Evolutionary conservation across 2,888 invertebrate genomes (phyloP).

Genomic region (Notodonta dromedarius): DNA sequence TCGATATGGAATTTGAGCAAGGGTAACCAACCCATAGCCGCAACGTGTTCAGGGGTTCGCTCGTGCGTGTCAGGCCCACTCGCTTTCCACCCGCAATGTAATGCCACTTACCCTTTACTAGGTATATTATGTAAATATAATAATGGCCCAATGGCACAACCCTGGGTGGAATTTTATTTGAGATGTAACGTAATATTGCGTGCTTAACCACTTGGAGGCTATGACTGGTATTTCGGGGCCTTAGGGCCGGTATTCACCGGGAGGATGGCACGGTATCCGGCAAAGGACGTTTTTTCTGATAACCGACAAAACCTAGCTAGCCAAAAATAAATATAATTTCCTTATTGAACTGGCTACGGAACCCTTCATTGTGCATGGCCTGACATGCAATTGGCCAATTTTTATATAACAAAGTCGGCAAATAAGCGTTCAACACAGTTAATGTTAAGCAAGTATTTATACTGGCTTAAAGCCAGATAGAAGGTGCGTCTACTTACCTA

Average conservation of each 20-base stretch:
- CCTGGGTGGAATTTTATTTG: conserved; percentile 42
- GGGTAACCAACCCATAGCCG: neutral
- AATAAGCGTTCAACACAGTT: no score
- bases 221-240: conserved; percentile 10
- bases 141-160: conserved; percentile 42
- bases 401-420: no score
- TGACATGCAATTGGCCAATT: no score
- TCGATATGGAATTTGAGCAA: neutral
- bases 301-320: no score
- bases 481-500: no score
- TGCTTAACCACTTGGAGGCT: conserved; percentile 28
- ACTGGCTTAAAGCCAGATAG: no score
- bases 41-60: conserved; percentile 24
- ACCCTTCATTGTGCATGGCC: no score
- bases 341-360: no score
- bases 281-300: no score
- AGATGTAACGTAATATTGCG: conserved; percentile 41
- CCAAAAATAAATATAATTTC: no score
- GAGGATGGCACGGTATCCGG: neutral
- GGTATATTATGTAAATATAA: conserved; percentile 52
- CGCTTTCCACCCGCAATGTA: conserved; percentile 31
- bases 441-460: no score
- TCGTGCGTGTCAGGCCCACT: conserved; percentile 44
- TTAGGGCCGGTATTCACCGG: neutral
- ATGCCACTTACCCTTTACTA: conserved; percentile 53